Evolutionary conservation across 2,888 invertebrate species (phyloP).

Genomic region (Tinea pellionella): DNA sequence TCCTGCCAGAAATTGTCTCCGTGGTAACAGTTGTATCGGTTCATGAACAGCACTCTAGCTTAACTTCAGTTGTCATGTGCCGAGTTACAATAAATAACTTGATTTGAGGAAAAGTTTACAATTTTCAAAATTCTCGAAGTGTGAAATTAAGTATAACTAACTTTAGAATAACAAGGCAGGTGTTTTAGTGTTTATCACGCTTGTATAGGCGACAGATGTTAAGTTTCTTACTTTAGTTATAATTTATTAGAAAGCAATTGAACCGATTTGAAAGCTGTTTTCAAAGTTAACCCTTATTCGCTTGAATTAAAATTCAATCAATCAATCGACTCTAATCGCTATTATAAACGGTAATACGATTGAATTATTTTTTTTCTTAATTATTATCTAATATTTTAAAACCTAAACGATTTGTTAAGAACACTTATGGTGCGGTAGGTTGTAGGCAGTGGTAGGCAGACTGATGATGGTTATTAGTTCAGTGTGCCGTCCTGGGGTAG

Average conservation of each 20-base stretch:
- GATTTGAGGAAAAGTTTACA: too few species aligned
- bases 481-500: too few species aligned
- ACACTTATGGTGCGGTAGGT: too few species aligned
- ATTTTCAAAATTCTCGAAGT: neutral
- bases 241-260: neutral
- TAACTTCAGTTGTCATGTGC: too few species aligned
- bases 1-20: too few species aligned
- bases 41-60: too few species aligned
- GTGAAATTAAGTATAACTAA: neutral
- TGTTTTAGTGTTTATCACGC: neutral
- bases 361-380: neutral
- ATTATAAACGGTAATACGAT: neutral
- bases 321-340: neutral
- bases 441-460: too few species aligned
- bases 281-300: neutral
- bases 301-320: neutral
- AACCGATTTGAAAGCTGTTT: neutral
- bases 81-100: too few species aligned
- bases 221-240: neutral
- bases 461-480: too few species aligned
- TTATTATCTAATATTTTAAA: too few species aligned
- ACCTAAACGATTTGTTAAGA: too few species aligned
- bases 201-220: neutral
- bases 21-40: too few species aligned
- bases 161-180: neutral